A percentile compares a stretch with the other conserved stretches of the same genome.
Conservation (phyloP, 1,140 invertebrate species). For the Sinella curviseta region DNA sequence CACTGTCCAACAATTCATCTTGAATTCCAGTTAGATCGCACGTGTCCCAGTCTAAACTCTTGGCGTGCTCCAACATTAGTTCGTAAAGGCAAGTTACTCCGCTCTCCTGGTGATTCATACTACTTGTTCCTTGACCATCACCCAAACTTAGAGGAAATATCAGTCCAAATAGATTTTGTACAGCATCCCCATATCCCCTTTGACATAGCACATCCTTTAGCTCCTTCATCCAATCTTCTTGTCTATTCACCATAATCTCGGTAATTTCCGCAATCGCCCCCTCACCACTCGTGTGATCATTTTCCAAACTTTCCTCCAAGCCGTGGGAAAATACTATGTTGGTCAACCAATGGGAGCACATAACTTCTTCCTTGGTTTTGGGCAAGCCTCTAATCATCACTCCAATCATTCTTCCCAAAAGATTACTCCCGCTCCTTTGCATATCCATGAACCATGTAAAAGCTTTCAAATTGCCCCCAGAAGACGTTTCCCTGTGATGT, state of each 20-base stretch:
- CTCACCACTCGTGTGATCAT: conserved; percentile 5
- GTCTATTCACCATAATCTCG: conserved; percentile 22
- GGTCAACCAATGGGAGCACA: conserved; percentile 59
- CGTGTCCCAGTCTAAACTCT: conserved; percentile 56
- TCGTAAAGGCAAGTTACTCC: conserved; percentile 43
- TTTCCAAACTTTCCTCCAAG: conserved; percentile 51
- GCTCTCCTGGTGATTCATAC: too few species aligned
- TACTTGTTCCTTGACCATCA: not conserved
- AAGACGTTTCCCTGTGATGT: conserved; percentile 21
- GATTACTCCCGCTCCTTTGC: conserved; percentile 62
- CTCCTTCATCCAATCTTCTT: conserved; percentile 38
- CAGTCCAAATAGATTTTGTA: conserved; percentile 35
- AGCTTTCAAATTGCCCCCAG: not conserved
- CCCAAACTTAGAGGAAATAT: conserved; percentile 36
- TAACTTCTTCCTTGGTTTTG: conserved; percentile 57
- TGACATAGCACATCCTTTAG: conserved; percentile 21
- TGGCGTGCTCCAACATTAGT: conserved; percentile 48
- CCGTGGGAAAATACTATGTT: conserved; percentile 62
- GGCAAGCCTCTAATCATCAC: conserved; percentile 61
- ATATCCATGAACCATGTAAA: conserved; percentile 68
- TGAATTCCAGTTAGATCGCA: conserved; percentile 51
- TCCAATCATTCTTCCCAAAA: conserved; percentile 65
- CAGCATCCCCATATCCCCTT: not conserved
- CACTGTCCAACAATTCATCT: conserved; percentile 57
- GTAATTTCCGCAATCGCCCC: conserved; percentile 28